phyloP scores from a whole-genome alignment of 2,113 vertebrate species.

The Microcebus jonahi region DNA sequence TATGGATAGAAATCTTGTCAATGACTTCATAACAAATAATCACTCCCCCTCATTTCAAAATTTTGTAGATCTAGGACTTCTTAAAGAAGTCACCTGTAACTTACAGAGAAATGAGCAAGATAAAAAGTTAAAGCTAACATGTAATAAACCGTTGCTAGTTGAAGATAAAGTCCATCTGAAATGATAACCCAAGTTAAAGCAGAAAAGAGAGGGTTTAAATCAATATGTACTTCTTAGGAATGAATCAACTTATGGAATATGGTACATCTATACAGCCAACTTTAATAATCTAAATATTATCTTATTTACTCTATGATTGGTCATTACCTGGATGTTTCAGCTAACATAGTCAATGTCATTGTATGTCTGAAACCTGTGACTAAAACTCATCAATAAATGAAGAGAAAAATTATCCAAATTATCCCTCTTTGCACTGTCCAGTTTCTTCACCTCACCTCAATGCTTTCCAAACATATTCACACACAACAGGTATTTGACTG shows the following conservation, averaged over 20 bases:
- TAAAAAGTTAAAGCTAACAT: slow-evolving; percentile 34
- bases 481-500: neutral
- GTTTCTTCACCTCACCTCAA: neutral
- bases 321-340: neutral
- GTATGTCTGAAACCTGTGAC: neutral
- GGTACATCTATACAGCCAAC: neutral
- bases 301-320: neutral
- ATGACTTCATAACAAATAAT: slow-evolving; percentile 22
- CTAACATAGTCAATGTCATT: neutral
- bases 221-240: neutral
- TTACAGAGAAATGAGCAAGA: neutral
- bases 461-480: neutral
- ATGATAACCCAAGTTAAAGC: neutral
- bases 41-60: neutral
- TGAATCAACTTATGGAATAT: neutral
- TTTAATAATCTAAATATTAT: slow-evolving; percentile 8
- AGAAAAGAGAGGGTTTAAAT: neutral
- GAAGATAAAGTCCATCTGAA: slow-evolving; percentile 1
- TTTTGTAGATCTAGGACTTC: neutral
- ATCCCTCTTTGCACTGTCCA: neutral
- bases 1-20: slow-evolving; percentile 33
- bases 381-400: neutral
- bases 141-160: neutral
- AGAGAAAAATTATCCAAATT: neutral
- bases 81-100: neutral